These are phyloP conservation scores for Drosophila crucigera DNA, from an alignment of 2,888 invertebrate species.

Conservation along the genomic window DNA sequence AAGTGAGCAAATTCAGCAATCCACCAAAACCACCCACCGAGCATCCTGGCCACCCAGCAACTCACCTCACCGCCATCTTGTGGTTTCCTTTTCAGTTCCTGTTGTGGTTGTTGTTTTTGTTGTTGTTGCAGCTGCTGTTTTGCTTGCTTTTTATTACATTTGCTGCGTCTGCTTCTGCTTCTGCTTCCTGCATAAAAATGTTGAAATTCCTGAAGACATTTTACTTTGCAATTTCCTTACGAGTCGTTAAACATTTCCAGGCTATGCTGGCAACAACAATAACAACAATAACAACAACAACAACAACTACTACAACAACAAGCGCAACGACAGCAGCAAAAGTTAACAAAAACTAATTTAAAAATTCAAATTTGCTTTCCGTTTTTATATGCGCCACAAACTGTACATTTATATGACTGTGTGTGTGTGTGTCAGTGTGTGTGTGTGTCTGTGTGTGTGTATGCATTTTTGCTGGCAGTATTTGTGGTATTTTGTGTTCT, in stretches of 20 bases:
- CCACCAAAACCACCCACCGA: slow-evolving; percentile 17
- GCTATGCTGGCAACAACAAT: slow-evolving; percentile 56
- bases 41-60: slow-evolving; percentile 22
- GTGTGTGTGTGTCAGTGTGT: slow-evolving; percentile 21
- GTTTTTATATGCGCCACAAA: slow-evolving; percentile 77
- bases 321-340: slow-evolving; percentile 62
- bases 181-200: slow-evolving; percentile 70
- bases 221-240: slow-evolving; percentile 83
- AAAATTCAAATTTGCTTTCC: slow-evolving; percentile 85
- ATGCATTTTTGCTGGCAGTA: slow-evolving; percentile 30
- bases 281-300: slow-evolving; percentile 25
- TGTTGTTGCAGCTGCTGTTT: slow-evolving; percentile 35
- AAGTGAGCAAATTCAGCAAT: slow-evolving; percentile 50
- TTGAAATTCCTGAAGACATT: slow-evolving; percentile 79
- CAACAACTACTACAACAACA: slow-evolving; percentile 24
- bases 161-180: slow-evolving; percentile 37
- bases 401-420: slow-evolving; percentile 75
- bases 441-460: slow-evolving; percentile 13
- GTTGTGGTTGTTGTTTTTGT: slow-evolving; percentile 10
- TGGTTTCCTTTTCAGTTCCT: slow-evolving; percentile 51
- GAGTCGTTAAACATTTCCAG: slow-evolving; percentile 84
- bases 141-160: slow-evolving; percentile 69
- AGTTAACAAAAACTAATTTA: slow-evolving; percentile 85
- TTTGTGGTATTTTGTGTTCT: slow-evolving; percentile 66
- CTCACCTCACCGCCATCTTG: slow-evolving; percentile 68